Evolutionary conservation across 2,888 invertebrate genomes (phyloP), one percentile per base, ranked within the genome.

Genomic region (Eristalis intricaria): DNA sequence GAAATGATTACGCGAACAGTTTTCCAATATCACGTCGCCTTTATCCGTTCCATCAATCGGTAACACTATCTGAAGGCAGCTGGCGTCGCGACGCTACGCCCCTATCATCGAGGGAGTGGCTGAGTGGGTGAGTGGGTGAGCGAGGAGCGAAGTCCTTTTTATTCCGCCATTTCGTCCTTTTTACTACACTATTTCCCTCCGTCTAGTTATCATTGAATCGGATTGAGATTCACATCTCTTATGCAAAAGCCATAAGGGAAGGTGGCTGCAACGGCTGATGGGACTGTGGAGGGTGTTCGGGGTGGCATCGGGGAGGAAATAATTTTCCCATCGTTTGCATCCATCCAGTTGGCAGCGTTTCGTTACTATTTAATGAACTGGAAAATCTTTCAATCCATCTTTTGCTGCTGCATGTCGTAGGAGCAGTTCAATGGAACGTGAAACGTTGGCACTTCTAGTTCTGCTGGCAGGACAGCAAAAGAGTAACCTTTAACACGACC

Each of bases 281-380:
- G 1, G 29, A 32, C n/a, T 15, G 15, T 4, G 19, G 15, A 15
- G 15, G 15, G 4, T 15, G 40, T 5, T 5, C 5, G 15, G 15
- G 40, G 40, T 15, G 43, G 43, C 4, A 13, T 60, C 73, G 74
- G 60, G 56, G 78, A 82, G 26, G 60, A 60, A 60, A 79, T 78
- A 75, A 86, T 86, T 86, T 86, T 79, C 86, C 50, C 83, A 68
- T 86, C 86, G 83, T 86, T 86, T 86, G 83, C 82, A 74, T 65
- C 35, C 32, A n/a, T 38, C 7, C 22, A 29, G 15, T 61, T 43
- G 43, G 26, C 38, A 38, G 64, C 78, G 63, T 78, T 86, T 75
- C 75, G 86, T 86, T 78, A 83, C 83, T 86, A 79, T 83, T 86
- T 75, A 86, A 86, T 86, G 86, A 86, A 86, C 86, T 83, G 83